Evolutionary conservation across 2,113 vertebrate genomes (phyloP).

Genomic region (Salvator merianae): DNA sequence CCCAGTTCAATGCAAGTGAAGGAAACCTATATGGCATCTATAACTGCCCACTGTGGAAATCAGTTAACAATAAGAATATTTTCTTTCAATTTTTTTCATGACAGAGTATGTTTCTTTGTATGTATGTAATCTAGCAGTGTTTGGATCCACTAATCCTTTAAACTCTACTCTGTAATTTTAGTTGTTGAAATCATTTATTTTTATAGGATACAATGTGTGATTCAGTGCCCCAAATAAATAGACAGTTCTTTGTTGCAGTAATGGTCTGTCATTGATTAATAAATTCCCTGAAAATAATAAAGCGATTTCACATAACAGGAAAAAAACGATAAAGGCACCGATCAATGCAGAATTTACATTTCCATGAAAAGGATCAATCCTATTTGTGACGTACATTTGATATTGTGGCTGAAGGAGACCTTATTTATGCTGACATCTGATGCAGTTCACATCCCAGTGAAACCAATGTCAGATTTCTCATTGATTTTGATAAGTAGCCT

Average conservation of each 20-base stretch:
- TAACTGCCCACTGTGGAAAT: too few relatives aligned
- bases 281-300: not conserved
- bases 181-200: not conserved
- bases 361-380: not conserved
- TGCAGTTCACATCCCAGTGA: not conserved
- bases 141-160: not conserved
- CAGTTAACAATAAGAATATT: too few relatives aligned
- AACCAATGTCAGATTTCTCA: not conserved
- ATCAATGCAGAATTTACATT: not conserved
- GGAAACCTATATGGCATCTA: too few relatives aligned
- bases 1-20: too few relatives aligned
- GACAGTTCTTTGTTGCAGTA: not conserved
- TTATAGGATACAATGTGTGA: not conserved
- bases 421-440: not conserved
- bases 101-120: not conserved
- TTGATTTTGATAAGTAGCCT: not conserved
- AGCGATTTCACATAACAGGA: not conserved
- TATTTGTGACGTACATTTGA: not conserved
- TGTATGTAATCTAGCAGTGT: not conserved
- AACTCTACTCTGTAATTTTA: not conserved
- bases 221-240: not conserved
- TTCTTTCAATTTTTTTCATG: too few relatives aligned
- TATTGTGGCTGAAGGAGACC: not conserved
- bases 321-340: not conserved
- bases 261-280: not conserved